Percentiles rank a stretch among this genome's conserved stretches.
phyloP scores from a whole-genome alignment of 2,888 invertebrate genomes.

The Furcula furcula region DNA sequence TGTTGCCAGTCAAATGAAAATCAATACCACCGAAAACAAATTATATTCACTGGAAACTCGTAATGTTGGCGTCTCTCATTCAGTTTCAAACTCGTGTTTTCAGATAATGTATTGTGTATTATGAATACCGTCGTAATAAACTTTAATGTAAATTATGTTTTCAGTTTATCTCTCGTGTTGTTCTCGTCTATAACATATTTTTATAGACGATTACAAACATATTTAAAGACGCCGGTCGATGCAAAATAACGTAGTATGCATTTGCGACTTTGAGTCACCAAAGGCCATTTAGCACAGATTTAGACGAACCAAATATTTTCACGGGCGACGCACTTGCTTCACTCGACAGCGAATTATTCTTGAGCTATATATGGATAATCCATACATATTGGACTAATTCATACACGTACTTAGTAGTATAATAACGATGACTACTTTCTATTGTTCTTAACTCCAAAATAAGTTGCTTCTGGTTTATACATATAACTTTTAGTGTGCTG shows the following conservation, averaged over 20 bases:
- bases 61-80: neutral
- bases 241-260: slow-evolving; percentile 43
- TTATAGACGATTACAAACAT: slow-evolving; percentile 19
- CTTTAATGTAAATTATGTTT: slow-evolving; percentile 11
- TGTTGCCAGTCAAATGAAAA: no score
- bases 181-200: slow-evolving; percentile 10
- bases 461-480: no score
- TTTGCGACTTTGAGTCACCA: slow-evolving; percentile 63
- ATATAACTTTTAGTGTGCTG: no score
- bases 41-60: neutral
- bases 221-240: slow-evolving; percentile 19
- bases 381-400: no score
- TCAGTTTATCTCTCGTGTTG: slow-evolving; percentile 6
- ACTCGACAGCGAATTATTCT: slow-evolving; percentile 37
- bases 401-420: no score
- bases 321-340: slow-evolving; percentile 66
- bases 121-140: slow-evolving; percentile 11
- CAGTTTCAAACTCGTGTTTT: slow-evolving; percentile 9
- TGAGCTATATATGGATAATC: slow-evolving; percentile 15
- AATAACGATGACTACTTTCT: no score
- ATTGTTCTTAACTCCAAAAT: no score
- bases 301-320: slow-evolving; percentile 75
- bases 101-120: slow-evolving; percentile 11
- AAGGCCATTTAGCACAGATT: slow-evolving; percentile 68
- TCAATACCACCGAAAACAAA: slow-evolving; percentile 4